A percentile compares a stretch with the other conserved stretches of the same genome.
phyloP scores from a whole-genome alignment of 2,888 invertebrate genomes.

The Netelia melanura region DNA sequence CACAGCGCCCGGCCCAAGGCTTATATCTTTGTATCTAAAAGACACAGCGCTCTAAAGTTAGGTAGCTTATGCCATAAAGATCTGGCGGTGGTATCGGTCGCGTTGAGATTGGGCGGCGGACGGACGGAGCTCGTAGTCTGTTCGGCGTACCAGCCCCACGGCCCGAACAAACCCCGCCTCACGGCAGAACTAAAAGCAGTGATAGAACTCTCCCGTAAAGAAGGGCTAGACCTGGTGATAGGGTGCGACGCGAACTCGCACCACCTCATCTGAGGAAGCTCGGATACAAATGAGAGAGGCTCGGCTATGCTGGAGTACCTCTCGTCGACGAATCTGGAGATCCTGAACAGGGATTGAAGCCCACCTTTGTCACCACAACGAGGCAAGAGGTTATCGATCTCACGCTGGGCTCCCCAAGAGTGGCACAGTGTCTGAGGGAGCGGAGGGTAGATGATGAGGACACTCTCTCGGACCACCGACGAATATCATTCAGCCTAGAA shows the following conservation, averaged over 20 bases:
- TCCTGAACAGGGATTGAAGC: constrained; percentile 51
- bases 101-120: background rate
- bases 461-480: constrained; percentile 37
- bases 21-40: constrained; percentile 1
- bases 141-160: constrained; percentile 34
- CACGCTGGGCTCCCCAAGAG: background rate
- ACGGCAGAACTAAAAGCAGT: background rate
- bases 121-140: background rate
- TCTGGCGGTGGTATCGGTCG: constrained; percentile 4
- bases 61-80: constrained; percentile 17
- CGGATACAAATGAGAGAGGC: constrained; percentile 8
- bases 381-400: constrained; percentile 47
- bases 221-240: constrained; percentile 29
- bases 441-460: constrained; percentile 47
- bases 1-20: constrained; percentile 27
- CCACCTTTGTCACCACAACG: constrained; percentile 48
- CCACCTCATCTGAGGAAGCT: constrained; percentile 31
- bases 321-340: constrained; percentile 31
- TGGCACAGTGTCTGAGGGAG: background rate
- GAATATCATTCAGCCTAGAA: background rate
- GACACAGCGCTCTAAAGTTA: constrained; percentile 12
- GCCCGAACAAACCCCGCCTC: background rate
- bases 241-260: constrained; percentile 29
- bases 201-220: constrained; percentile 4
- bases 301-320: constrained; percentile 30